phyloP scores from a whole-genome alignment of 2,797 vertebrate species.

The Tauraco hartlaubi region DNA sequence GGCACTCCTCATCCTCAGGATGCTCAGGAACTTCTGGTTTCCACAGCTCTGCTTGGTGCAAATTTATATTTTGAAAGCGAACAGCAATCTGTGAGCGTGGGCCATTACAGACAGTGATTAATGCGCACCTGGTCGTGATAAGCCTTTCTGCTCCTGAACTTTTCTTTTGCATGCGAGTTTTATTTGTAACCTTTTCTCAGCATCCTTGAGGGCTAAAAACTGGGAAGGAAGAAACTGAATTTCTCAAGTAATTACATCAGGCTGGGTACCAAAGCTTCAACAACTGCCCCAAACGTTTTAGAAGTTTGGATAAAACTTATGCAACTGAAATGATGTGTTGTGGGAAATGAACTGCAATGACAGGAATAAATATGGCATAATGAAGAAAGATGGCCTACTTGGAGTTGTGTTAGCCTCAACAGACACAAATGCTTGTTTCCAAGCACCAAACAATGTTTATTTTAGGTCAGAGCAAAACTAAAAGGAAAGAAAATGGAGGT shows the following conservation, averaged over 20 bases:
- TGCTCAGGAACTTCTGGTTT: neutral
- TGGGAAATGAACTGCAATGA: neutral
- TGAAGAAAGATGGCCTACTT: neutral
- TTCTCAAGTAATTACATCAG: neutral
- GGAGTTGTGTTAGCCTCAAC: neutral
- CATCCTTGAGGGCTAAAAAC: neutral
- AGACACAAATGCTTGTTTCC: neutral
- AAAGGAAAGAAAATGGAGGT: neutral
- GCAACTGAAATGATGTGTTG: neutral
- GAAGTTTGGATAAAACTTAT: neutral
- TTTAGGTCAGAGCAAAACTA: neutral
- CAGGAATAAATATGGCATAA: neutral
- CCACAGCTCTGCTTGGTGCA: neutral
- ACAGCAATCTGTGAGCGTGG: neutral
- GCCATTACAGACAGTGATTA: neutral
- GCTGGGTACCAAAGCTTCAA: neutral
- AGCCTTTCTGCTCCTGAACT: neutral
- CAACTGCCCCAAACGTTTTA: neutral
- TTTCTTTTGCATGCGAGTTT: fast-evolving
- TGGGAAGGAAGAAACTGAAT: neutral
- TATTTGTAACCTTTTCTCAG: neutral
- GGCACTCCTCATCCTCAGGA: neutral
- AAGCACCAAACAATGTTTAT: neutral
- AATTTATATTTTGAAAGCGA: neutral
- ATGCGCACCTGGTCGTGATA: neutral